phyloP scores from a whole-genome alignment of 1,140 invertebrate genomes.

The Bombus picipes region DNA sequence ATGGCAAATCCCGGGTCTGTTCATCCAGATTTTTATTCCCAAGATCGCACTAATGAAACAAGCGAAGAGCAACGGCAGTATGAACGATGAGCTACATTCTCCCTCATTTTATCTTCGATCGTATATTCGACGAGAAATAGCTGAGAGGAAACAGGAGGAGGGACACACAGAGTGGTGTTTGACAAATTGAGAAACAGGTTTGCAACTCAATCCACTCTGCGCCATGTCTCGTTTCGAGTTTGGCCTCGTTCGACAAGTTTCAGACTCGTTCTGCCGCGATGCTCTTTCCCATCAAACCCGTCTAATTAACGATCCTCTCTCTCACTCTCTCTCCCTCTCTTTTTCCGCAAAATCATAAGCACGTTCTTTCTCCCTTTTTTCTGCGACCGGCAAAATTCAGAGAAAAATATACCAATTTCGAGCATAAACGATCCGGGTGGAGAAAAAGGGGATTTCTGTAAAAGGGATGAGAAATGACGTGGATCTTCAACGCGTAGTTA shows the following conservation, averaged over 20 bases:
- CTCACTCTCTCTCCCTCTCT: neutral
- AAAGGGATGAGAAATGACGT: neutral
- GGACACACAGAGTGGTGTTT: neutral
- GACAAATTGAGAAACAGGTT: conserved; percentile 31
- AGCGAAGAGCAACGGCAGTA: neutral
- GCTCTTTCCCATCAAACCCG: conserved; percentile 31
- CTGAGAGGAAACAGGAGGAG: neutral
- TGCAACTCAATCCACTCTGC: conserved; percentile 21
- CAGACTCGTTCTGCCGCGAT: neutral
- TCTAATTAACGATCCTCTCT: conserved; percentile 18
- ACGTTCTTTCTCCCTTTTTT: neutral
- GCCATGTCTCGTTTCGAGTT: conserved; percentile 9
- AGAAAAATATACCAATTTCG: too few relatives aligned
- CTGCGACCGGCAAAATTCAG: neutral
- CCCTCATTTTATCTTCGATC: conserved; percentile 21
- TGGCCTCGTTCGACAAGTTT: conserved; percentile 25
- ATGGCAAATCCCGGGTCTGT: conserved; percentile 24
- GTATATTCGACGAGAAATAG: neutral
- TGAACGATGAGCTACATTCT: conserved; percentile 10
- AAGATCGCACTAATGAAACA: conserved; percentile 20
- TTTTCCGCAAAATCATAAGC: neutral
- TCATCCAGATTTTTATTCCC: conserved; percentile 1
- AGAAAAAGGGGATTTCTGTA: neutral
- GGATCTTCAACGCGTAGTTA: conserved; percentile 19
- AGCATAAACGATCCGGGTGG: too few relatives aligned